Evolutionary conservation across 1,140 invertebrate species (phyloP), one percentile per base, ranked within the genome.

Genomic region (Coelopa frigida): DNA sequence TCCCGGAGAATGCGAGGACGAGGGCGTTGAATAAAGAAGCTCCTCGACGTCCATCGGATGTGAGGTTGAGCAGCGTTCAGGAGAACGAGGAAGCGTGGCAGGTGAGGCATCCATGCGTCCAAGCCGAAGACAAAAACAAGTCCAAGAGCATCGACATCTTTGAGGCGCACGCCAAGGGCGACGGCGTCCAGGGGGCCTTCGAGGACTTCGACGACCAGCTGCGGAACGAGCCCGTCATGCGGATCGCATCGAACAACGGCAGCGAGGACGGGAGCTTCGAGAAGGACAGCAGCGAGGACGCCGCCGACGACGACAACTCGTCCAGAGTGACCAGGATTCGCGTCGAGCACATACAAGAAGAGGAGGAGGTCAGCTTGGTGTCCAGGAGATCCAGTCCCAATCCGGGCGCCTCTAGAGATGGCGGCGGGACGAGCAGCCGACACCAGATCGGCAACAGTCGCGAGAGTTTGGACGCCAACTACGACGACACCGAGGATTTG

Each of bases 61-160:
- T 18, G 4, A 32, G 20, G n/a, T 21, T 51, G 12, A 40, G 44
- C 29, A 48, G 33, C 14, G 44, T 51, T 22, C 7, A 32, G 12
- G 50, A 51, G 24, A 46, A 44, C 4, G 40, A 42, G 12, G 48
- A 53, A 12, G 39, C 51, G 5, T 53, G 40, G 39, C 29, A 51
- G 17, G 41, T 51, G 10, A 14, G 41, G 8, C 31, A 23, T 3
- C 24, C 17, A 20, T 23, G 37, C 0, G 21, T 23, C 12, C 15
- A 26, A 14, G 44, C 45, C 0, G 43, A 54, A 11, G 46, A 45
- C 20, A 35, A 62, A 2, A 62, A 64, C 27, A 68, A 68, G 46
- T 46, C 61, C n/a, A 61, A 62, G n/a, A 65, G 58, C 32, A 61
- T 68, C n/a, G 64, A 68, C 22, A 65, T 68, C 15, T 68, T 68